A percentile compares a stretch with the other conserved stretches of the same genome.
phyloP scores from a whole-genome alignment of 2,797 vertebrate species.

The Acipenser oxyrinchus region DNA sequence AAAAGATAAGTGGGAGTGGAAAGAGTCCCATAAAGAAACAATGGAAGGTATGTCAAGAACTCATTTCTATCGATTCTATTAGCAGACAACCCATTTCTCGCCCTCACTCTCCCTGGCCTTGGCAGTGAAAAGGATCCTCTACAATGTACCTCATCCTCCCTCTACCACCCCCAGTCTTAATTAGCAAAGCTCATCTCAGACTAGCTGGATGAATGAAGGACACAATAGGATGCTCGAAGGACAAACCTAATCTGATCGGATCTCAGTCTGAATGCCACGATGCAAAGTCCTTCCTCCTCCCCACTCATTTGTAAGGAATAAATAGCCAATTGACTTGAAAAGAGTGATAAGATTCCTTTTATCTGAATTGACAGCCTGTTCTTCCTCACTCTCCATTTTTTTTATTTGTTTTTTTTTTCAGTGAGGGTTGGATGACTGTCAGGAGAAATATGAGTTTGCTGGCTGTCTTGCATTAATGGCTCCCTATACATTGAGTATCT shows the following conservation, averaged over 20 bases:
- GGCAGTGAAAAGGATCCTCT: slow-evolving; percentile 7
- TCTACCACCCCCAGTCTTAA: slow-evolving; percentile 22
- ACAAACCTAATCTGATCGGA: slow-evolving; percentile 25
- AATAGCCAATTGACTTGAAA: slow-evolving; percentile 25
- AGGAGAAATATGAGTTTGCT: slow-evolving; percentile 4
- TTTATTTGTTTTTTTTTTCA: background rate
- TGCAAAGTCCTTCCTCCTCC: slow-evolving; percentile 12
- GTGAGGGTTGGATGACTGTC: slow-evolving; percentile 7
- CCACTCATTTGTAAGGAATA: slow-evolving; percentile 25
- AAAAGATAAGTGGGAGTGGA: background rate
- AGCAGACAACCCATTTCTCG: slow-evolving; percentile 16
- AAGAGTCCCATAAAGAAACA: background rate
- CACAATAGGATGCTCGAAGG: slow-evolving; percentile 17
- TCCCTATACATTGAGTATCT: slow-evolving; percentile 16
- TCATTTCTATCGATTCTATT: slow-evolving; percentile 9
- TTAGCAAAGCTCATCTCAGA: slow-evolving; percentile 18
- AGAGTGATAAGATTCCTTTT: background rate
- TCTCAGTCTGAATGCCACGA: slow-evolving; percentile 17
- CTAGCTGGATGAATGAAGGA: slow-evolving; percentile 24
- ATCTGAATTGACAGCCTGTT: background rate
- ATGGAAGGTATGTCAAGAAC: slow-evolving; percentile 10
- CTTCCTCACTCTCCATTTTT: background rate
- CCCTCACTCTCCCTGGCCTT: background rate
- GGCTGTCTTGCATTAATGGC: slow-evolving; percentile 12
- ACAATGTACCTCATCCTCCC: slow-evolving; percentile 11